Evolutionary conservation across 2,888 invertebrate genomes (phyloP).

Genomic region (Rhogogaster chlorosoma): DNA sequence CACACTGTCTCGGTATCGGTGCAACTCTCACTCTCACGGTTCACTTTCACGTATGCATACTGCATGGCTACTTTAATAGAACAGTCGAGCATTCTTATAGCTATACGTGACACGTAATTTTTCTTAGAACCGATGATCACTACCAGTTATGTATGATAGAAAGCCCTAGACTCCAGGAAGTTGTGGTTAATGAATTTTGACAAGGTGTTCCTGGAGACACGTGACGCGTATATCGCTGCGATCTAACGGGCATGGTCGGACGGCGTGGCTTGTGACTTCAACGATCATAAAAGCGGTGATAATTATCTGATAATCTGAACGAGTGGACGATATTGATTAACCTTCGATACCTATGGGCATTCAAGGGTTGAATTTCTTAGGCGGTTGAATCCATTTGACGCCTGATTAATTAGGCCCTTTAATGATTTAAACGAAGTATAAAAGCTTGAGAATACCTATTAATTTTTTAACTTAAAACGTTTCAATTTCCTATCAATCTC

Average conservation of each 20-base stretch:
- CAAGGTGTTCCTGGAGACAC: conserved; percentile 22
- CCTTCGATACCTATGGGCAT: neutral
- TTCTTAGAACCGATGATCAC: conserved; percentile 36
- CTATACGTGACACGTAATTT: neutral
- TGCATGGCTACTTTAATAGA: neutral
- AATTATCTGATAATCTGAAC: neutral
- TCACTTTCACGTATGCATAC: conserved; percentile 3
- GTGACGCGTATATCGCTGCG: conserved; percentile 25
- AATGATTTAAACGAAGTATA: neutral
- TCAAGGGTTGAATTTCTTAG: neutral
- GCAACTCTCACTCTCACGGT: neutral
- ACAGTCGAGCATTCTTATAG: conserved; percentile 14
- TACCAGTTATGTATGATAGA: neutral
- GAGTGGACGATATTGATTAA: conserved; percentile 12
- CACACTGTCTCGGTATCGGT: neutral
- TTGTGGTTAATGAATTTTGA: conserved; percentile 40
- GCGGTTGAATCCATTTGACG: neutral
- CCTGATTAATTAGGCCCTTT: neutral
- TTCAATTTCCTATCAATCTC: neutral
- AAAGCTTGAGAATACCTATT: neutral
- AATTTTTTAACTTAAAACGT: neutral
- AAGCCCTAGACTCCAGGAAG: conserved; percentile 18
- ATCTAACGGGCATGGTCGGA: conserved; percentile 34
- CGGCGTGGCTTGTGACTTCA: neutral
- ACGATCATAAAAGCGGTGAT: neutral